These are phyloP conservation scores for Marmota monax DNA, from an alignment of 2,113 vertebrate genomes.

Conservation along the genomic window DNA sequence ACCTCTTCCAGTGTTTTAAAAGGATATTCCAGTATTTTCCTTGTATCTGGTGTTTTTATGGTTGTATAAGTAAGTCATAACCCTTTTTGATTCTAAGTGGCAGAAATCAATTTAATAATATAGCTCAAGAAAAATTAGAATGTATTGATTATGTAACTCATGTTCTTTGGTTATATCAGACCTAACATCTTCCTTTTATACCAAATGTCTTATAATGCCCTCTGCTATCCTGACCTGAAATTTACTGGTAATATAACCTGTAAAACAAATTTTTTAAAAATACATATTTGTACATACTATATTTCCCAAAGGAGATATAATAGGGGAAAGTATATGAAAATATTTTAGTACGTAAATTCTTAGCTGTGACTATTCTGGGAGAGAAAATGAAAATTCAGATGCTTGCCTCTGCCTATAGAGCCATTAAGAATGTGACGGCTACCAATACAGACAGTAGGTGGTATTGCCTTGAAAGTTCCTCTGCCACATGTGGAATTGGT, in stretches of 20 bases:
- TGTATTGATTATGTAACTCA: background rate
- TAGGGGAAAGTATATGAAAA: background rate
- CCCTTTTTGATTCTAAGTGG: background rate
- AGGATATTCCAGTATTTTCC: background rate
- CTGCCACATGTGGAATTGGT: background rate
- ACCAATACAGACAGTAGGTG: background rate
- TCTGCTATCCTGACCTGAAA: background rate
- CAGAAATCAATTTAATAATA: conserved; percentile 22
- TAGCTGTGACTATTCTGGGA: background rate
- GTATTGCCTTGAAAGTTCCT: background rate
- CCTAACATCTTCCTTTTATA: background rate
- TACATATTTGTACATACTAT: background rate
- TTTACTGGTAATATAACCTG: background rate
- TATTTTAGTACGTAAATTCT: background rate
- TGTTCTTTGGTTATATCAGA: background rate
- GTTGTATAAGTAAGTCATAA: background rate
- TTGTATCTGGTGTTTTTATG: background rate
- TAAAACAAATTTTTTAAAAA: background rate
- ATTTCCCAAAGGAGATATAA: background rate
- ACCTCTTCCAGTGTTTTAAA: background rate
- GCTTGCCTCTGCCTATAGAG: background rate
- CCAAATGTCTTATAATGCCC: background rate
- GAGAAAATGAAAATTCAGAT: background rate
- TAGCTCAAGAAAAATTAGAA: background rate
- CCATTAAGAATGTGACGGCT: background rate